A percentile compares a stretch with the other conserved stretches of the same genome.
These are phyloP conservation scores for Protodeltote pygarga DNA, from an alignment of 2,888 invertebrate species.

Conservation along the genomic window DNA sequence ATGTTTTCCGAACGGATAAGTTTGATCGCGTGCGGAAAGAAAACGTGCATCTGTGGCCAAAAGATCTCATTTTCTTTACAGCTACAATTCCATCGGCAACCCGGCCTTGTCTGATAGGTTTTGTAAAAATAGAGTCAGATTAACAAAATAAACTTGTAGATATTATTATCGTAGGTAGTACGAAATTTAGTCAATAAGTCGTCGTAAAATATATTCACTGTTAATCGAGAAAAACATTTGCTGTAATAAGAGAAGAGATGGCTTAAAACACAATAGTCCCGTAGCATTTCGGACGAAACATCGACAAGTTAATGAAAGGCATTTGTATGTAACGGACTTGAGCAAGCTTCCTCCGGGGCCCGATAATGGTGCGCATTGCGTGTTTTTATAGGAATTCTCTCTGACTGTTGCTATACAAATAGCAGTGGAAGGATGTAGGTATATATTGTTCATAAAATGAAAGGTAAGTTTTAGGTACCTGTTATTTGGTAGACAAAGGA, in stretches of 20 bases:
- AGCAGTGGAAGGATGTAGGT: conserved; percentile 8
- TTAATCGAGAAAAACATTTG: conserved; percentile 51
- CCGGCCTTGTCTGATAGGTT: conserved; percentile 50
- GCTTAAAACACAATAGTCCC: conserved; percentile 70
- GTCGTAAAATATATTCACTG: conserved; percentile 50
- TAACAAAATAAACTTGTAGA: conserved; percentile 48
- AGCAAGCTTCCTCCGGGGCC: conserved; percentile 79
- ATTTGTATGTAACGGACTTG: conserved; percentile 85
- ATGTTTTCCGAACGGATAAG: conserved; percentile 66
- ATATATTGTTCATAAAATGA: conserved; percentile 6
- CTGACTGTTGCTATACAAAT: conserved; percentile 32
- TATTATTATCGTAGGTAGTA: conserved; percentile 20
- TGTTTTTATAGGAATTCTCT: conserved; percentile 60
- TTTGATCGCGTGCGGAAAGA: conserved; percentile 55
- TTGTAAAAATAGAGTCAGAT: conserved; percentile 56
- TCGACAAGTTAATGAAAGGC: conserved; percentile 83
- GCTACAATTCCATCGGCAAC: conserved; percentile 58
- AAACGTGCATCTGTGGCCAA: conserved; percentile 67
- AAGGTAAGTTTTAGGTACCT: too few species aligned
- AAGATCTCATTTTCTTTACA: conserved; percentile 69
- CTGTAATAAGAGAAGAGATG: conserved; percentile 58
- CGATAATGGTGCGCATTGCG: conserved; percentile 69
- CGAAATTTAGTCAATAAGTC: conserved; percentile 32
- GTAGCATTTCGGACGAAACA: conserved; percentile 75
- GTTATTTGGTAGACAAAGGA: too few species aligned